Evolutionary conservation across 1,140 invertebrate genomes (phyloP), one percentile per base, ranked within the genome.

Genomic region (Drosophila eugracilis): DNA sequence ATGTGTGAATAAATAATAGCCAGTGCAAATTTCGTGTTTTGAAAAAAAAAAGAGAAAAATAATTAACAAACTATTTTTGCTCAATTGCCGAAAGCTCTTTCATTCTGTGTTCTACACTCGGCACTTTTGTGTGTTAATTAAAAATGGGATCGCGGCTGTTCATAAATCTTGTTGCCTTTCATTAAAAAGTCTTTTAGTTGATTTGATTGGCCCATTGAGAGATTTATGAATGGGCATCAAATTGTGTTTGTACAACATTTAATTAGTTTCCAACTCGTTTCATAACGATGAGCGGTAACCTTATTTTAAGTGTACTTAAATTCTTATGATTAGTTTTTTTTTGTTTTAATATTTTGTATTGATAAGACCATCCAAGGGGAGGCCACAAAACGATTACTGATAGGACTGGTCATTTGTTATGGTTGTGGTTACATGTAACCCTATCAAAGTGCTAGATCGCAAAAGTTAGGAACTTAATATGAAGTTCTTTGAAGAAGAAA

Each of bases 131-230:
- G 39, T 39, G 47, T 78, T 78, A 78, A 78, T 67, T 73, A 54
- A 78, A 78, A 67, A 22, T 44, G 62, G 7, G 71, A 57, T 63
- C 12, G 36, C 12, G 12, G 19, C 26, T 41, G 42, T 53, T 45
- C 57, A 75, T 80, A 75, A 80, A 79, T 80, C 77, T 36, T 50
- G 36, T 24, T 21, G 30, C 63, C 49, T 66, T 81, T 81, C 60
- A 81, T 81, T 75, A 65, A 75, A 80, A 60, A 71, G 58, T 59
- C 53, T 75, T 60, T 71, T 72, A 26, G 30, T 54, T 60, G 55
- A 69, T 55, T 74, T 53, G 48, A 79, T 79, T 75, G 76, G 30
- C 49, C 54, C 59, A 83, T 65, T 80, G 77, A 80, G 44, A 74
- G 60, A 80, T 86, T 86, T 83, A 83, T 83, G 54, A 65, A 78